Conservation (phyloP, 2,797 vertebrate genomes). For the Salarias fasciatus region DNA sequence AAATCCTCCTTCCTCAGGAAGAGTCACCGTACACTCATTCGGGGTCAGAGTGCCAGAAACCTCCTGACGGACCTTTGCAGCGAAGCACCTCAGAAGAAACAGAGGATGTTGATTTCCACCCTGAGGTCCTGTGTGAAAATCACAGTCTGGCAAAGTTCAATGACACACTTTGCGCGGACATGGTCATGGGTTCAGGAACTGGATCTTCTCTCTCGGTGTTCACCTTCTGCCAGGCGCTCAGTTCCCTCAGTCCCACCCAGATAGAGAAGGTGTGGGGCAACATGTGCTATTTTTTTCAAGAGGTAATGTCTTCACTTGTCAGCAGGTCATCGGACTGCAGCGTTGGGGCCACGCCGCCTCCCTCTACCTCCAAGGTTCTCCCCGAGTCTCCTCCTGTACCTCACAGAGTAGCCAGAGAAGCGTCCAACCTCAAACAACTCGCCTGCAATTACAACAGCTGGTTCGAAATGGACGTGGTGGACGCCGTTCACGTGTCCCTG, state of each 20-base stretch:
- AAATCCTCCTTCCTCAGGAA: slow-evolving; percentile 64
- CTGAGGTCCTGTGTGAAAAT: slow-evolving; percentile 63
- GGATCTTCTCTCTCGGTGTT: slow-evolving; percentile 48
- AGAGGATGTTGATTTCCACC: neutral
- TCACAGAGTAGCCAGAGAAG: slow-evolving; percentile 54
- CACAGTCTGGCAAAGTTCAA: slow-evolving; percentile 69
- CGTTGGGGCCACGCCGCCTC: neutral
- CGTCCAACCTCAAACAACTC: slow-evolving; percentile 74
- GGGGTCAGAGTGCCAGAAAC: slow-evolving; percentile 63
- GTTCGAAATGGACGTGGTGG: slow-evolving; percentile 48
- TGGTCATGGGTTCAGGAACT: slow-evolving; percentile 44
- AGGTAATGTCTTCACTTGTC: slow-evolving; percentile 58
- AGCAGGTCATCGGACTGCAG: slow-evolving; percentile 55
- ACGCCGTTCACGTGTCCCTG: slow-evolving; percentile 72
- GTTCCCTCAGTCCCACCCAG: slow-evolving; percentile 59
- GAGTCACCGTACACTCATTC: slow-evolving; percentile 59
- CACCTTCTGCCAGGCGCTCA: slow-evolving; percentile 72
- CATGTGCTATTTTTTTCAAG: slow-evolving; percentile 63
- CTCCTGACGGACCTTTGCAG: slow-evolving; percentile 23
- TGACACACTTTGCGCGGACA: slow-evolving; percentile 75
- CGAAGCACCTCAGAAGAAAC: slow-evolving; percentile 27
- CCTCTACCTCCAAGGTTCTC: neutral
- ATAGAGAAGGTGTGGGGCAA: slow-evolving; percentile 74
- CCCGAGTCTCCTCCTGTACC: neutral
- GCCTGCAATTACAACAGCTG: slow-evolving; percentile 80